Evolutionary conservation across 2,113 vertebrate species (phyloP).

Genomic region (Litocranius walleri): DNA sequence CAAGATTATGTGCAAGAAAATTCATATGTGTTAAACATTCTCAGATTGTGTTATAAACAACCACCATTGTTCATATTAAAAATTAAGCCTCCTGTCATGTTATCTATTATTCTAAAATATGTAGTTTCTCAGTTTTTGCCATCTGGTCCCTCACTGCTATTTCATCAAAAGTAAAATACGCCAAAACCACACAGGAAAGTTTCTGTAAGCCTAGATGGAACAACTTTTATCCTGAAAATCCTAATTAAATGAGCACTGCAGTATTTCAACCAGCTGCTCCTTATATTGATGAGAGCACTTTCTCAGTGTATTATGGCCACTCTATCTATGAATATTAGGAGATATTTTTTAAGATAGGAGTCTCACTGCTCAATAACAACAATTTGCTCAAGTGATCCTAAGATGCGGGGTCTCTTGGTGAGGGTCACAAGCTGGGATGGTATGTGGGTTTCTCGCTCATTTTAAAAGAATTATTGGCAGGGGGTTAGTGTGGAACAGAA

Average conservation of each 20-base stretch:
- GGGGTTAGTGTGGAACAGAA: not conserved
- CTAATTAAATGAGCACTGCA: not conserved
- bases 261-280: not conserved
- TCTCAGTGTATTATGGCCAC: not conserved
- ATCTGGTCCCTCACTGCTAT: not conserved
- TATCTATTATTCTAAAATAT: not conserved
- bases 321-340: not conserved
- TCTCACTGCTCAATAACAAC: not conserved
- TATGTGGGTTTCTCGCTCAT: rapidly evolving
- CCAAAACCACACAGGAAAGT: not conserved
- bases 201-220: not conserved
- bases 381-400: not conserved
- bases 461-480: not conserved
- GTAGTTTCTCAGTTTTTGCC: not conserved
- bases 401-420: not conserved
- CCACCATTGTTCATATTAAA: not conserved
- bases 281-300: not conserved
- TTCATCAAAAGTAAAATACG: not conserved
- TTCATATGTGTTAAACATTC: not conserved
- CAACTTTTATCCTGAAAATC: not conserved
- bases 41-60: not conserved
- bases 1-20: not conserved
- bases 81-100: not conserved
- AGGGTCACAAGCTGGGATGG: not conserved
- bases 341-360: not conserved